Conservation (phyloP, 2,797 vertebrate species). For the Phataginus tricuspis region DNA sequence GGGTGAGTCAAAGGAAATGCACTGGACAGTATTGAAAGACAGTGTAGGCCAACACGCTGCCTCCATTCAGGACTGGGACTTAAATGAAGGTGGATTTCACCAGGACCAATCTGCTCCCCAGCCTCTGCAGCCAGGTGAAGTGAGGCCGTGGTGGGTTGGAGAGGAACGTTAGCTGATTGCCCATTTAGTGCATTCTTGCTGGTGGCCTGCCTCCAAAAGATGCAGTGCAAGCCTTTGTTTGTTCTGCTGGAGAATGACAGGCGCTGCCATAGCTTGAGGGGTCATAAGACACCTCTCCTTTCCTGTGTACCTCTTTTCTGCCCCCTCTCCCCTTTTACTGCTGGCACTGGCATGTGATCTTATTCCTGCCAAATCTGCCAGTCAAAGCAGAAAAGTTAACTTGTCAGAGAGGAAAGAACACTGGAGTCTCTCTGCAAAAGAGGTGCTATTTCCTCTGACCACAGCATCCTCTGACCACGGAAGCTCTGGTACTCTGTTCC, state of each 20-base stretch:
- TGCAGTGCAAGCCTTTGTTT: background rate
- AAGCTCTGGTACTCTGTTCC: background rate
- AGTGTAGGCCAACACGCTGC: background rate
- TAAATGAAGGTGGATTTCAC: no score
- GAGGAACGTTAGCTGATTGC: background rate
- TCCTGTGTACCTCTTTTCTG: background rate
- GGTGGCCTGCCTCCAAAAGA: background rate
- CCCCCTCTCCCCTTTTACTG: fast-evolving
- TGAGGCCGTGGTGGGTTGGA: background rate
- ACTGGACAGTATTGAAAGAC: background rate
- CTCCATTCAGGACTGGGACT: background rate
- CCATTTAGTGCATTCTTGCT: background rate
- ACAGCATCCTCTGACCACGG: background rate
- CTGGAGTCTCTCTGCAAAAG: background rate
- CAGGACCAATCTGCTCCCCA: background rate
- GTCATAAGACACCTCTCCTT: no score
- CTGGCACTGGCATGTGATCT: background rate
- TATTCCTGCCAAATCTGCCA: background rate
- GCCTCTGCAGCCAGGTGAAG: background rate
- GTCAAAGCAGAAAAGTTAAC: background rate
- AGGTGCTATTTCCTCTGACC: background rate
- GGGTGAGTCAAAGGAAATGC: background rate
- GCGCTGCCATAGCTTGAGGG: background rate
- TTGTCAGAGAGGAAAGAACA: background rate
- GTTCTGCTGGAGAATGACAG: background rate